Conservation (phyloP, 2,888 invertebrate species). For the Leuctra nigra region DNA sequence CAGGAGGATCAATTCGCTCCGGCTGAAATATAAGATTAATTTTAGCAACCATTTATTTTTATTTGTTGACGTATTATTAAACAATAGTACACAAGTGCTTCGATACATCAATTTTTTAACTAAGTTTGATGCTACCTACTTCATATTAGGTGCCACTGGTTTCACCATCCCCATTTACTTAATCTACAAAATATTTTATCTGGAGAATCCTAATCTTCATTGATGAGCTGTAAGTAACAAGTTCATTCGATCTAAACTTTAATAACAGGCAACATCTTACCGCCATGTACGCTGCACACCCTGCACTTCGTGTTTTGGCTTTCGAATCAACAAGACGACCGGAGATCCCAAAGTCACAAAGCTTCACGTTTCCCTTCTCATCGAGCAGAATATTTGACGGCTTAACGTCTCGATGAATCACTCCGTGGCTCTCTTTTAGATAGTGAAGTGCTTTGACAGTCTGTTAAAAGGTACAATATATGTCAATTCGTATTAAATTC, state of each 20-base stretch:
- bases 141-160: no score
- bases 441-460: slow-evolving; percentile 95
- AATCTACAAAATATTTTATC: no score
- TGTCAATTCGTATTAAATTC: no score
- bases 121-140: no score
- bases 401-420: slow-evolving; percentile 97
- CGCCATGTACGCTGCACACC: slow-evolving; percentile 99
- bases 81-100: no score
- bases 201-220: no score
- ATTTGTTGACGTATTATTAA: no score
- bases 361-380: slow-evolving; percentile 89
- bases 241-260: no score
- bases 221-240: no score
- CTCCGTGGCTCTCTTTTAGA: slow-evolving; percentile 93
- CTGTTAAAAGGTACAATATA: slow-evolving; percentile 49
- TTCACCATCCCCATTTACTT: no score
- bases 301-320: slow-evolving; percentile 93
- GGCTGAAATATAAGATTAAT: slow-evolving; percentile 67
- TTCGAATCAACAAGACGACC: slow-evolving; percentile 96
- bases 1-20: slow-evolving; percentile 92
- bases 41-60: no score
- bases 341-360: slow-evolving; percentile 99
- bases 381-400: slow-evolving; percentile 98
- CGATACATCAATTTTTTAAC: no score
- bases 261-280: slow-evolving; percentile 57